Conservation (phyloP, 1,140 invertebrate species). For the Cydia strobilella region DNA sequence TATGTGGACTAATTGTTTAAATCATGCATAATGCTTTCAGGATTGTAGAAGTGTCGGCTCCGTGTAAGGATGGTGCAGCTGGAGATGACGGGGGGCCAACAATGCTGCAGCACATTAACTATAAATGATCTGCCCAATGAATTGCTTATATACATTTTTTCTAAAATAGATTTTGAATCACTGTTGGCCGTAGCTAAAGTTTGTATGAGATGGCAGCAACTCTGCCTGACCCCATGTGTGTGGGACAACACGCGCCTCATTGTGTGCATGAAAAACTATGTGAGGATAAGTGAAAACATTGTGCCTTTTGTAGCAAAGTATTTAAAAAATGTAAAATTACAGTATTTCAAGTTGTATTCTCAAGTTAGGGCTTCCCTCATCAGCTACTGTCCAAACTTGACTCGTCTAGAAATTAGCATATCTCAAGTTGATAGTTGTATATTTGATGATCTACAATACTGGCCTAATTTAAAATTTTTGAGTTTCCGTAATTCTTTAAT, state of each 20-base stretch:
- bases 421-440: slow-evolving; percentile 79
- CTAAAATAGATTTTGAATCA: slow-evolving; percentile 78
- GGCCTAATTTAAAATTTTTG: slow-evolving; percentile 78
- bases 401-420: slow-evolving; percentile 80
- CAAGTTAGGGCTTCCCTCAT: slow-evolving; percentile 76
- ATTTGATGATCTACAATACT: slow-evolving; percentile 75
- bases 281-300: slow-evolving; percentile 74
- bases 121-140: slow-evolving; percentile 80
- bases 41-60: slow-evolving; percentile 50
- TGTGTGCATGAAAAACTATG: slow-evolving; percentile 79
- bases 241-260: slow-evolving; percentile 78
- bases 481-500: slow-evolving; percentile 79
- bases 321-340: slow-evolving; percentile 79
- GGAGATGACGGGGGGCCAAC: slow-evolving; percentile 65
- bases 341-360: slow-evolving; percentile 80
- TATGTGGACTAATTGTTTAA: neutral
- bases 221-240: slow-evolving; percentile 73
- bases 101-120: slow-evolving; percentile 56
- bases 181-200: slow-evolving; percentile 75
- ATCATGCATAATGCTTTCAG: slow-evolving; percentile 49
- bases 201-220: slow-evolving; percentile 75
- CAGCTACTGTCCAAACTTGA: slow-evolving; percentile 77
- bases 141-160: slow-evolving; percentile 79
- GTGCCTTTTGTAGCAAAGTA: slow-evolving; percentile 77
- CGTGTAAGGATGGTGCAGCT: slow-evolving; percentile 70